Evolutionary conservation across 1,140 invertebrate genomes (phyloP), one percentile per base, ranked within the genome.

Genomic region (Pseudomyrmex gracilis): DNA sequence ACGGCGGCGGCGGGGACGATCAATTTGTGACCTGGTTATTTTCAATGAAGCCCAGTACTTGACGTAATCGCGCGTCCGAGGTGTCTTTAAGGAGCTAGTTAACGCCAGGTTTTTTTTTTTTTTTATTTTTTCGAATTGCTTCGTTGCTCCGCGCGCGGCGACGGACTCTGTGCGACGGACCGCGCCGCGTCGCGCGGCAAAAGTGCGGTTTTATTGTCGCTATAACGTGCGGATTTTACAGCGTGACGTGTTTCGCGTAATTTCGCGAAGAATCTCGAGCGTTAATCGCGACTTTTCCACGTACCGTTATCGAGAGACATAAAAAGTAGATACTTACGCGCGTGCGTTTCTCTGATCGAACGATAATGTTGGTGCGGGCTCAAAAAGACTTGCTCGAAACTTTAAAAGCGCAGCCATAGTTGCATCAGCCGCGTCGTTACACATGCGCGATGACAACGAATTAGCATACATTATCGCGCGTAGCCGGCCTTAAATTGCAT

Each of bases 11-110:
- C n/a, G 57, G 73, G 70, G 53, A 64, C 82, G 61, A n/a, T 78
- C 85, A 92, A 92, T 92, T 92, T 90, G 86, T 87, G 89, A 90
- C 86, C 86, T 82, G 87, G 84, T 90, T 91, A 90, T 90, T 92
- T 92, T 92, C 90, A 90, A 90, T 89, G 86, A 91, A 87, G 85
- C 74, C 47, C 85, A 82, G 74, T 73, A 87, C 74, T 88, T 80
- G 87, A 82, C 89, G 73, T 92, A 90, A 91, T 91, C 87, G 70
- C 64, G 76, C 77, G 63, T 86, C 61, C 53, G 64, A 86, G 85
- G 89, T 88, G 85, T 89, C 89, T 89, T 87, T 91, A 90, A 91
- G 85, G 84, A 67, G 84, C 82, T 85, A 90, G 89, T 90, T 91
- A 90, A 73, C 85, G 71, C 74, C 68, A 58, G 66, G 63, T 83